A percentile compares a stretch with the other conserved stretches of the same genome.
These are phyloP conservation scores for Fulica atra DNA, from an alignment of 2,113 vertebrate genomes.

Conservation along the genomic window DNA sequence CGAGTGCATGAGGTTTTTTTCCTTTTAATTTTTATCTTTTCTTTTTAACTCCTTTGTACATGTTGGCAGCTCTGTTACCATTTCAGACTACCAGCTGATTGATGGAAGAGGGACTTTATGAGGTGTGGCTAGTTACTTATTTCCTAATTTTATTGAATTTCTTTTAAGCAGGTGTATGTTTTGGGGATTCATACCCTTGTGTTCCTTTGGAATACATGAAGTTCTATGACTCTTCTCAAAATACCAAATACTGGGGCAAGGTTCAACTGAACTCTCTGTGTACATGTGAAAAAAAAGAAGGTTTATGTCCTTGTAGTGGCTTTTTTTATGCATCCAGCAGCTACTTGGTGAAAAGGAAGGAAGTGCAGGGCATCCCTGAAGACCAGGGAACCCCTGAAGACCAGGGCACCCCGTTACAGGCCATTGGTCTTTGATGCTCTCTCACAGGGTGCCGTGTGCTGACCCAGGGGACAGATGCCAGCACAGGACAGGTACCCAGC, in stretches of 20 bases:
- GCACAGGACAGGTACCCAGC: accelerated
- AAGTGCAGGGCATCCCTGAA: background rate
- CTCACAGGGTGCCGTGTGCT: accelerated
- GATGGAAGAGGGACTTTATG: background rate
- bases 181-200: background rate
- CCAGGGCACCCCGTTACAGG: accelerated
- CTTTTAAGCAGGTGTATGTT: background rate
- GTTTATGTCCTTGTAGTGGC: background rate
- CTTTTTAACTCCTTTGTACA: accelerated
- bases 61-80: background rate
- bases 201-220: background rate
- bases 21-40: background rate
- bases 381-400: background rate
- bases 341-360: background rate
- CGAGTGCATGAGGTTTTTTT: accelerated
- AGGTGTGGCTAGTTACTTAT: background rate
- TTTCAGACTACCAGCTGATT: background rate
- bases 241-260: background rate
- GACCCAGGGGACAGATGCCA: background rate
- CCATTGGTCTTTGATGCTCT: background rate
- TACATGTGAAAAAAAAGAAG: background rate
- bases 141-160: background rate
- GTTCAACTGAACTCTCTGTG: accelerated
- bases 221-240: background rate
- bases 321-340: background rate